Evolutionary conservation across 2,888 invertebrate species (phyloP).

Genomic region (Lycia hirtaria): DNA sequence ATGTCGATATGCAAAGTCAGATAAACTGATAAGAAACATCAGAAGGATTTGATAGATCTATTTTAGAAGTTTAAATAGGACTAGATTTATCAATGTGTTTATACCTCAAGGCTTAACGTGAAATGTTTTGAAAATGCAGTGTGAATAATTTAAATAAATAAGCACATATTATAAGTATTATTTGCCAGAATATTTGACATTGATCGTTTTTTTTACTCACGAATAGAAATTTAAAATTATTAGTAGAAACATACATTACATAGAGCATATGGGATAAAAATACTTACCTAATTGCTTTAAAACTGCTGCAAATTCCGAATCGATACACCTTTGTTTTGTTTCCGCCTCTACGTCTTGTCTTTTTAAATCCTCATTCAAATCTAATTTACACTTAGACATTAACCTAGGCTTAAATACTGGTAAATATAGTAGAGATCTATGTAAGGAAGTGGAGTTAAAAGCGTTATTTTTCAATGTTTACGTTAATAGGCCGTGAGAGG

Average conservation of each 20-base stretch:
- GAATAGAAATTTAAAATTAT: no score
- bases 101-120: no score
- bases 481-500: constrained; percentile 64
- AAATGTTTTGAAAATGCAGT: no score
- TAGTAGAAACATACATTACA: background rate
- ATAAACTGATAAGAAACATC: constrained; percentile 20
- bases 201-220: no score
- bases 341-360: constrained; percentile 52
- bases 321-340: constrained; percentile 78
- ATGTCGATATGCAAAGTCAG: constrained; percentile 15
- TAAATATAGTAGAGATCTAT: constrained; percentile 25
- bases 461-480: constrained; percentile 41
- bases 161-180: no score
- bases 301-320: constrained; percentile 67
- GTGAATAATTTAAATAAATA: no score
- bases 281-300: constrained; percentile 51
- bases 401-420: constrained; percentile 10
- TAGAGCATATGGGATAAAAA: background rate
- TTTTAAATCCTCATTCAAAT: constrained; percentile 45
- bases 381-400: constrained; percentile 23
- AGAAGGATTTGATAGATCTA: constrained; percentile 12
- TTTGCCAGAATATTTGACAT: no score
- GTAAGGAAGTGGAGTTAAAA: constrained; percentile 31
- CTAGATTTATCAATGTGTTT: background rate
- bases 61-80: background rate